Conservation (phyloP, 53 echinoderm and acorn worm species). For the Luidia sarsii region DNA sequence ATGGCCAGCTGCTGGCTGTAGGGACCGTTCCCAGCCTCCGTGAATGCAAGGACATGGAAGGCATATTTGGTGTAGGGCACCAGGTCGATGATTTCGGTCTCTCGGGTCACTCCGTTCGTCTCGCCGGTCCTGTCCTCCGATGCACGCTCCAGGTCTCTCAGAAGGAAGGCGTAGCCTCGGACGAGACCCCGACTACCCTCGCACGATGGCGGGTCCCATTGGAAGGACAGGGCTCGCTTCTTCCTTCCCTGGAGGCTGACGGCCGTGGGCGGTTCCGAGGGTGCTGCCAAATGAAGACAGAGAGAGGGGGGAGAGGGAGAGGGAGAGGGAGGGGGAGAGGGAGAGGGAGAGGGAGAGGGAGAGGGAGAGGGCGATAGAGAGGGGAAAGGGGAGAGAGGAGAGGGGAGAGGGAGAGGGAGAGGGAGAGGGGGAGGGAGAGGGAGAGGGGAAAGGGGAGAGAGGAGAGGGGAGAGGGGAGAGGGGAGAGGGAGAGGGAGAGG, state of each 20-base stretch:
- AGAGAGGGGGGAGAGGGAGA: neutral
- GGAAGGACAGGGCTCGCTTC: conserved; percentile 18
- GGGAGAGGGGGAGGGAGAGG: too few relatives aligned
- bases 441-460: too few relatives aligned
- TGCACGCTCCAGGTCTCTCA: conserved; percentile 10
- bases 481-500: too few relatives aligned
- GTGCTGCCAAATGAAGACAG: conserved; percentile 1
- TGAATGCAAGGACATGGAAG: conserved; percentile 60
- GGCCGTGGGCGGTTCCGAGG: conserved; percentile 16
- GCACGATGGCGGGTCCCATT: conserved; percentile 46
- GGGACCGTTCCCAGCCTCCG: conserved; percentile 27
- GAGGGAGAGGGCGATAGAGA: too few relatives aligned
- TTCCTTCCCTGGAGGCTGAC: neutral
- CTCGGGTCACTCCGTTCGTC: neutral
- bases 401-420: too few relatives aligned
- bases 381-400: too few relatives aligned
- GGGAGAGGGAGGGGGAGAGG: neutral
- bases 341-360: neutral
- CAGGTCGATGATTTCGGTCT: conserved; percentile 1
- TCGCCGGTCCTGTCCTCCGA: neutral
- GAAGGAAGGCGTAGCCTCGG: conserved; percentile 31
- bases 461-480: too few relatives aligned
- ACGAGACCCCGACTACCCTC: conserved; percentile 33
- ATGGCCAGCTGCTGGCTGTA: conserved; percentile 10
- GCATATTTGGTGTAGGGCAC: conserved; percentile 61